Conservation (phyloP, 2,888 invertebrate genomes). For the Liopterus haemorrhoidalis region DNA sequence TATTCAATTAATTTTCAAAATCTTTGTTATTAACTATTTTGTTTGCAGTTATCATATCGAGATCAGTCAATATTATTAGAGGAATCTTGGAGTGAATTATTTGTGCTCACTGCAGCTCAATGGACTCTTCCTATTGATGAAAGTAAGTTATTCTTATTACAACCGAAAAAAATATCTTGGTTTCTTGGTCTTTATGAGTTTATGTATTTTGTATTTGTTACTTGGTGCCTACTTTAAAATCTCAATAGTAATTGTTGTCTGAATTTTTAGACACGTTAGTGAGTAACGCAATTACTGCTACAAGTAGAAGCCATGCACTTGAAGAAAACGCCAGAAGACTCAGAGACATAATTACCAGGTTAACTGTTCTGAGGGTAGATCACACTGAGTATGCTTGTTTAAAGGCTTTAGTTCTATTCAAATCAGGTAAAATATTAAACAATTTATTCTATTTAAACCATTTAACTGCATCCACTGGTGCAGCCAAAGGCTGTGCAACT, state of each 20-base stretch:
- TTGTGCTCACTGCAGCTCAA: constrained; percentile 76
- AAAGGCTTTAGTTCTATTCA: constrained; percentile 76
- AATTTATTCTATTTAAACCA: constrained; percentile 8
- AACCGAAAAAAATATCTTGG: background rate
- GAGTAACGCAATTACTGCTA: constrained; percentile 46
- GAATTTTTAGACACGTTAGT: constrained; percentile 38
- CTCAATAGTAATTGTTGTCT: background rate
- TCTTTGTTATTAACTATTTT: constrained; percentile 19
- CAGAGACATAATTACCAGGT: constrained; percentile 59
- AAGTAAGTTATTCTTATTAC: constrained; percentile 46
- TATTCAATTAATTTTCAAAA: background rate
- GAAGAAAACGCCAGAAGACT: constrained; percentile 56
- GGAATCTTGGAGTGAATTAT: constrained; percentile 78
- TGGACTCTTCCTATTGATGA: constrained; percentile 70
- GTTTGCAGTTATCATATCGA: constrained; percentile 54
- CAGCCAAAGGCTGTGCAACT: too few species aligned
- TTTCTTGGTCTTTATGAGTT: background rate
- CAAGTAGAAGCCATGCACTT: constrained; percentile 49
- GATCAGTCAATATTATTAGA: constrained; percentile 71
- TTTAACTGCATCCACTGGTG: too few species aligned
- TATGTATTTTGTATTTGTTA: background rate
- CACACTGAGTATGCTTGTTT: constrained; percentile 79
- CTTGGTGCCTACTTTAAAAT: background rate
- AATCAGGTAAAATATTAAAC: constrained; percentile 56
- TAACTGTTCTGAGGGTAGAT: constrained; percentile 63